These are phyloP conservation scores for Spatulosminthurus flaviceps DNA, from an alignment of 2,888 invertebrate genomes.

Conservation along the genomic window DNA sequence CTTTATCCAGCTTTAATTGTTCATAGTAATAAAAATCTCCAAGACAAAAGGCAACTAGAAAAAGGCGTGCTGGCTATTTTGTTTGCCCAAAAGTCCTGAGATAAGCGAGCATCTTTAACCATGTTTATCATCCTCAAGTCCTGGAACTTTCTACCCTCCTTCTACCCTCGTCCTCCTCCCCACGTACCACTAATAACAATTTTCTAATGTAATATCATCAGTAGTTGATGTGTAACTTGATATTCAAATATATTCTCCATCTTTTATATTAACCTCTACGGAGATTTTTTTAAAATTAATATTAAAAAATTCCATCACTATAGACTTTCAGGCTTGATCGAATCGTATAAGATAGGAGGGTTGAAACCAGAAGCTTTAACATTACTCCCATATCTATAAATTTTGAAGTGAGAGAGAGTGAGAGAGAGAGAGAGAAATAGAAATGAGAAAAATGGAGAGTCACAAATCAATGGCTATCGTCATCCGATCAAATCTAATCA, in stretches of 20 bases:
- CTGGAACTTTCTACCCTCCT: background rate
- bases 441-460: too few relatives aligned
- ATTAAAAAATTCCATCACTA: too few relatives aligned
- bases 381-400: background rate
- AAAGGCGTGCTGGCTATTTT: constrained; percentile 44
- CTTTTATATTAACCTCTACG: too few relatives aligned
- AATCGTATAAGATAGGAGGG: constrained; percentile 24
- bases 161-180: too few relatives aligned
- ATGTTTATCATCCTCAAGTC: background rate
- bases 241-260: too few relatives aligned
- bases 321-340: too few relatives aligned
- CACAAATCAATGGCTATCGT: constrained; percentile 44
- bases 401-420: background rate
- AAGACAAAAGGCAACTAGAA: constrained; percentile 21
- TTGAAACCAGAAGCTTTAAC: constrained; percentile 42
- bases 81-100: constrained; percentile 43
- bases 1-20: constrained; percentile 32
- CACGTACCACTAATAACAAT: too few relatives aligned
- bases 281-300: too few relatives aligned
- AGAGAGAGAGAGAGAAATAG: background rate
- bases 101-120: background rate
- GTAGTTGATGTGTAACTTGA: too few relatives aligned
- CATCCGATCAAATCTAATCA: constrained; percentile 44
- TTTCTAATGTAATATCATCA: too few relatives aligned
- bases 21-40: background rate